Evolutionary conservation across 2,888 invertebrate genomes (phyloP).

Genomic region (Opisthograptis luteolata): DNA sequence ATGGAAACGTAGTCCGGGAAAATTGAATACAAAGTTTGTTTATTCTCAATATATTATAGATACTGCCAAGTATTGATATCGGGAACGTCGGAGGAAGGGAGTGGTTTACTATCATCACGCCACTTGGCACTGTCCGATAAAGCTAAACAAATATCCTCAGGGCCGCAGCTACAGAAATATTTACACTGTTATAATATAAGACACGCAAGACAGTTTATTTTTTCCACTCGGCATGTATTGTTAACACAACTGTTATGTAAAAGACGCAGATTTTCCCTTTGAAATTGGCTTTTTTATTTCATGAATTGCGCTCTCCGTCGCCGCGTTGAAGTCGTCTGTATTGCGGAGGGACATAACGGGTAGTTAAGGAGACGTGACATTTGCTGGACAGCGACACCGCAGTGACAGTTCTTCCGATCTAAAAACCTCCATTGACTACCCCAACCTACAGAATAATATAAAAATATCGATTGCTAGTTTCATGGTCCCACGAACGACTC

Average conservation of each 20-base stretch:
- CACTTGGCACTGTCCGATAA: conserved; percentile 52
- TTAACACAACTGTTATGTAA: not conserved
- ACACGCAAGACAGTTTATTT: not conserved
- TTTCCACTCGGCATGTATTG: too few species aligned
- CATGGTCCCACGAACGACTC: not conserved
- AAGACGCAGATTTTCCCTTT: too few species aligned
- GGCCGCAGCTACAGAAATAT: conserved; percentile 20
- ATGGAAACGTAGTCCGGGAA: conserved; percentile 2
- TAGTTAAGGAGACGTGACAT: too few species aligned
- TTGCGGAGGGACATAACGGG: too few species aligned
- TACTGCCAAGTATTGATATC: conserved; percentile 31
- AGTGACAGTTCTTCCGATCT: too few species aligned
- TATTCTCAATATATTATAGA: conserved; percentile 16
- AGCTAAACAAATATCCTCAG: conserved; percentile 39
- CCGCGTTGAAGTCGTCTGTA: too few species aligned
- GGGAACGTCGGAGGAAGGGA: conserved; percentile 40
- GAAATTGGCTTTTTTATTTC: too few species aligned
- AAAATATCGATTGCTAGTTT: conserved; percentile 9
- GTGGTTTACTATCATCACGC: conserved; percentile 46
- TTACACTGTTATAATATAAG: not conserved
- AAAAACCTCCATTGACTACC: too few species aligned
- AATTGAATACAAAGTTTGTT: conserved; percentile 9
- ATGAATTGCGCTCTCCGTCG: too few species aligned
- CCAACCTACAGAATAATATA: too few species aligned
- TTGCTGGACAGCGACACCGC: too few species aligned